A percentile compares a stretch with the other conserved stretches of the same genome.
phyloP scores from a whole-genome alignment of 2,797 vertebrate species.

The Eospalax fontanierii region DNA sequence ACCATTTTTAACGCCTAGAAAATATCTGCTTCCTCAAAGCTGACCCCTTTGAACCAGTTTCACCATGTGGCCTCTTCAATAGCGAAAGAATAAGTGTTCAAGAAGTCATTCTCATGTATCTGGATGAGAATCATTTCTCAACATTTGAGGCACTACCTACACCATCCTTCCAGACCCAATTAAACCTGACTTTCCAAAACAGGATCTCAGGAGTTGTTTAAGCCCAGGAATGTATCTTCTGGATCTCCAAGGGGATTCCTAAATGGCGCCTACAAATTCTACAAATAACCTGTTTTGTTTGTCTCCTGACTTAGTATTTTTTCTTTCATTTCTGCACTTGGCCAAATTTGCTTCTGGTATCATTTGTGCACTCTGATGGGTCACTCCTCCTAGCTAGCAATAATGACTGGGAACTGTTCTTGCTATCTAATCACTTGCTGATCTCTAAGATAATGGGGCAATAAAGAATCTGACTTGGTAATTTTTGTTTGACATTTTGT shows the following conservation, averaged over 20 bases:
- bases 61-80: not conserved
- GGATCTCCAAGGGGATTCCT: not conserved
- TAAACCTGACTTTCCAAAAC: not conserved
- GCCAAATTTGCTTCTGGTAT: not conserved
- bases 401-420: not conserved
- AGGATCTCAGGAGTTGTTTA: not conserved
- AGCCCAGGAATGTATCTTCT: not conserved
- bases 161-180: not conserved
- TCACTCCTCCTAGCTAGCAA: not conserved
- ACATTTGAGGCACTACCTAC: not conserved
- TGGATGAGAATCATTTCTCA: slow-evolving; percentile 8
- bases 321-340: not conserved
- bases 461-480: not conserved
- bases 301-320: not conserved
- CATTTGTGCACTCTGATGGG: not conserved
- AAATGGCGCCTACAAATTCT: not conserved
- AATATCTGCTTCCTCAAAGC: slow-evolving; percentile 11
- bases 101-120: not conserved
- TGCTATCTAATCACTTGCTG: not conserved
- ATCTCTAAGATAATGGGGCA: not conserved
- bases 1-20: not conserved
- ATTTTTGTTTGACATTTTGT: not conserved
- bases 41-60: not conserved
- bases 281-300: not conserved
- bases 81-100: not conserved